A percentile compares a stretch with the other conserved stretches of the same genome.
Conservation (phyloP, 2,113 vertebrate species). For the Heloderma charlesbogerti region DNA sequence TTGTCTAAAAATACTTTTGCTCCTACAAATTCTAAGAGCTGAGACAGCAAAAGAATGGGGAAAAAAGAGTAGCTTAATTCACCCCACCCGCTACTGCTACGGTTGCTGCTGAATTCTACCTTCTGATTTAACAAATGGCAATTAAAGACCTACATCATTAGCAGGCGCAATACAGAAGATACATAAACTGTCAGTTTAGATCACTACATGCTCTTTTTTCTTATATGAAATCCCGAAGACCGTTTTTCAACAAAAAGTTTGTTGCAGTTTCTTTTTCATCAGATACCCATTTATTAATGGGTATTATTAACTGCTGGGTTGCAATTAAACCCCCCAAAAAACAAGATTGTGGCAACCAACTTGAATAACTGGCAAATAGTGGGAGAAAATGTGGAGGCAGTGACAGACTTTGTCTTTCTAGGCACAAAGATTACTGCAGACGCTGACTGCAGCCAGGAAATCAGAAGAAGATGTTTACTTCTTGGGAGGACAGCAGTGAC, state of each 20-base stretch:
- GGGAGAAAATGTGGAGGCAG: too few relatives aligned
- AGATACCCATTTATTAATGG: too few relatives aligned
- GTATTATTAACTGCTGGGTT: too few relatives aligned
- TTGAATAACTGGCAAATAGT: too few relatives aligned
- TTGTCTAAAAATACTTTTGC: background rate
- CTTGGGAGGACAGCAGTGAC: too few relatives aligned
- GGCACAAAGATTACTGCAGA: too few relatives aligned
- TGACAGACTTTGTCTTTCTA: too few relatives aligned
- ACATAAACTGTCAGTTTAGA: background rate
- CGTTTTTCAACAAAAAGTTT: background rate
- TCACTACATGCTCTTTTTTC: background rate
- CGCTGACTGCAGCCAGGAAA: too few relatives aligned
- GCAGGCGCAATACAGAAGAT: background rate
- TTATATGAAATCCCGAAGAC: background rate
- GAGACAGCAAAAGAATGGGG: background rate
- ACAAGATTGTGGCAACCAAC: too few relatives aligned
- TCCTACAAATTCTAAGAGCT: slow-evolving; percentile 11
- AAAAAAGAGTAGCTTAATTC: background rate
- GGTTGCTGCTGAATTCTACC: background rate
- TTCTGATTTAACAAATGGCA: background rate
- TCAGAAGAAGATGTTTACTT: too few relatives aligned
- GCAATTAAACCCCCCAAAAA: too few relatives aligned
- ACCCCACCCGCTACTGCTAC: background rate
- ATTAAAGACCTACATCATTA: background rate
- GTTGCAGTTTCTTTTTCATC: background rate